These are phyloP conservation scores for Hyla sarda DNA, from an alignment of 2,113 vertebrate species.

Conservation along the genomic window DNA sequence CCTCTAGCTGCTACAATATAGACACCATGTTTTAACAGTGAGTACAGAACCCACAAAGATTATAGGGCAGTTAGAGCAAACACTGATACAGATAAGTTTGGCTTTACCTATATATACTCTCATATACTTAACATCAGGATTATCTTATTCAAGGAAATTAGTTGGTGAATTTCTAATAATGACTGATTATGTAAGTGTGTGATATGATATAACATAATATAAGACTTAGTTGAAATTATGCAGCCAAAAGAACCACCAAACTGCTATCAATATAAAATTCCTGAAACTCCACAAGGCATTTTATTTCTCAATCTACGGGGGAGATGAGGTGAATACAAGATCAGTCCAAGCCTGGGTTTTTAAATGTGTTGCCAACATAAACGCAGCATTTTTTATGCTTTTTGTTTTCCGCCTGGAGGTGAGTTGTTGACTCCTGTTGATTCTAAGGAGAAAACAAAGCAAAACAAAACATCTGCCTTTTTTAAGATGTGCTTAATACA, in stretches of 20 bases:
- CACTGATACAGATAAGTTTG: no score
- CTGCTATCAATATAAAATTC: conserved; percentile 47
- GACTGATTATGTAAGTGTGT: background rate
- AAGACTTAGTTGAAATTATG: background rate
- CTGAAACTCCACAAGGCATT: conserved; percentile 39
- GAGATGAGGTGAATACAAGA: conserved; percentile 46
- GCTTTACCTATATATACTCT: no score
- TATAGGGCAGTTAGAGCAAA: no score
- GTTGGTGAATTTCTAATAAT: background rate
- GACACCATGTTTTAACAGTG: no score
- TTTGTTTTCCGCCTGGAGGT: conserved; percentile 14
- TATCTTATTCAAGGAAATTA: background rate
- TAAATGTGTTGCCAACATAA: conserved; percentile 37
- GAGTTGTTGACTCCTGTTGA: conserved; percentile 45
- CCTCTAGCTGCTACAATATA: no score
- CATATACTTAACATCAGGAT: background rate
- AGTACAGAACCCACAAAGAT: no score
- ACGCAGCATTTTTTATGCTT: conserved; percentile 24
- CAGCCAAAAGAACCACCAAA: conserved; percentile 25
- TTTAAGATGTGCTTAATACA: background rate
- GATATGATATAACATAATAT: background rate
- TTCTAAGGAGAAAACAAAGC: background rate
- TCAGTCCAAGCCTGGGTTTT: conserved; percentile 24
- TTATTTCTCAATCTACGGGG: conserved; percentile 46
- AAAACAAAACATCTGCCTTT: conserved; percentile 1